phyloP scores from a whole-genome alignment of 64 coral and sea anemone genomes.

The Montipora foliosa region DNA sequence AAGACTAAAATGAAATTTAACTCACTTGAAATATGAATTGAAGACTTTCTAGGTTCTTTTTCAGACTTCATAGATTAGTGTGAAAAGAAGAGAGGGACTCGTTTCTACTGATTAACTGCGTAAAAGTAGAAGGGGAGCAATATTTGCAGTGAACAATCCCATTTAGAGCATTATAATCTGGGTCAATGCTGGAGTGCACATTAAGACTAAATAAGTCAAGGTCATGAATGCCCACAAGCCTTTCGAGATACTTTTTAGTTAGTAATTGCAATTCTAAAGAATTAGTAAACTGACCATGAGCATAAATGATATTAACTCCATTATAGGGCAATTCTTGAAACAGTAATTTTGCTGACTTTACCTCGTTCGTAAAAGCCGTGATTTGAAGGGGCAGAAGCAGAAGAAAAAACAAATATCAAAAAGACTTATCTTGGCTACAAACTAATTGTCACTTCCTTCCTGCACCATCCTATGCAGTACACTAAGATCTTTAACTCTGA shows the following conservation, averaged over 20 bases:
- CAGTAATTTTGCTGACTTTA: not conserved
- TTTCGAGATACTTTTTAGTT: too few relatives aligned
- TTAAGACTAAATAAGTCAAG: constrained; percentile 33
- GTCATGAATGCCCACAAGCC: constrained; percentile 3
- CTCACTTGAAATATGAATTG: constrained; percentile 34
- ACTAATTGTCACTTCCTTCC: not conserved
- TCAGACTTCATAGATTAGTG: constrained; percentile 2
- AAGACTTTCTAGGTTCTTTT: not conserved
- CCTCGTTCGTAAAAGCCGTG: not conserved
- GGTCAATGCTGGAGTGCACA: constrained; percentile 37
- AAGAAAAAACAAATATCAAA: not conserved
- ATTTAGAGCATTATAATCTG: constrained; percentile 25
- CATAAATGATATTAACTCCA: not conserved
- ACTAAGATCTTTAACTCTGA: not conserved
- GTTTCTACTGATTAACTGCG: constrained; percentile 2
- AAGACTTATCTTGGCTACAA: not conserved
- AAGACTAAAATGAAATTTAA: constrained; percentile 48
- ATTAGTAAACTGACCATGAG: constrained; percentile 35
- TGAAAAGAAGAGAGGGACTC: constrained; percentile 23
- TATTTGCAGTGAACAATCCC: constrained; percentile 6
- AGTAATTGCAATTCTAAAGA: not conserved
- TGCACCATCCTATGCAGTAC: not conserved
- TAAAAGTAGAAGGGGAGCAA: constrained; percentile 24
- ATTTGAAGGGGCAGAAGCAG: not conserved
- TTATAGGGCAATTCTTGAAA: constrained; percentile 19